Percentiles rank a stretch among this genome's conserved stretches.
Conservation (phyloP, 2,888 invertebrate genomes). For the Gasteruption jaculator region DNA sequence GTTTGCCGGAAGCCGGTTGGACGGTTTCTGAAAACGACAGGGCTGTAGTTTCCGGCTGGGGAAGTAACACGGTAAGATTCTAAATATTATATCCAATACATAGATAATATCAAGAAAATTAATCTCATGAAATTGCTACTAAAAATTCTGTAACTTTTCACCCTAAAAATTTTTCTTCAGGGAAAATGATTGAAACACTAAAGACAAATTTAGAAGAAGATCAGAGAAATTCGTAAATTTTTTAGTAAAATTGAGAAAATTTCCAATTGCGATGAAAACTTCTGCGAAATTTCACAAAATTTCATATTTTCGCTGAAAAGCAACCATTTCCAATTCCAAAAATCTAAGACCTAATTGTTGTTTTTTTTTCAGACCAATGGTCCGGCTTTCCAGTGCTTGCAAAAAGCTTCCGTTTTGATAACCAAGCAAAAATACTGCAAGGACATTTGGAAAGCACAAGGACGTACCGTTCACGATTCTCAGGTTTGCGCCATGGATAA, state of each 20-base stretch:
- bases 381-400: conserved; percentile 40
- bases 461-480: conserved; percentile 18
- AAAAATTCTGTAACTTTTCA: neutral
- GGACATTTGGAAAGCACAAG: conserved; percentile 18
- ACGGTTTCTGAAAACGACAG: conserved; percentile 17
- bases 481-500: conserved; percentile 31
- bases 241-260: too few relatives aligned
- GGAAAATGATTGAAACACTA: conserved; percentile 1
- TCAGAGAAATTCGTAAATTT: too few relatives aligned
- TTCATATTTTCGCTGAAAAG: too few relatives aligned
- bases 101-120: too few relatives aligned
- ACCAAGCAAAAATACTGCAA: conserved; percentile 54
- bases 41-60: conserved; percentile 33
- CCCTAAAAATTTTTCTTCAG: neutral
- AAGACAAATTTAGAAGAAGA: too few relatives aligned
- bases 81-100: neutral
- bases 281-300: too few relatives aligned
- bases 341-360: neutral
- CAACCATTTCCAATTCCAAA: too few relatives aligned
- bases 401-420: conserved; percentile 56
- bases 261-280: too few relatives aligned
- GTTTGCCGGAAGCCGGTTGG: conserved; percentile 46
- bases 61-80: conserved; percentile 28
- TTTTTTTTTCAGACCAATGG: conserved; percentile 31
- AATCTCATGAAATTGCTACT: too few relatives aligned